Conservation (phyloP, 2,113 vertebrate species). For the Megaptera novaeangliae region DNA sequence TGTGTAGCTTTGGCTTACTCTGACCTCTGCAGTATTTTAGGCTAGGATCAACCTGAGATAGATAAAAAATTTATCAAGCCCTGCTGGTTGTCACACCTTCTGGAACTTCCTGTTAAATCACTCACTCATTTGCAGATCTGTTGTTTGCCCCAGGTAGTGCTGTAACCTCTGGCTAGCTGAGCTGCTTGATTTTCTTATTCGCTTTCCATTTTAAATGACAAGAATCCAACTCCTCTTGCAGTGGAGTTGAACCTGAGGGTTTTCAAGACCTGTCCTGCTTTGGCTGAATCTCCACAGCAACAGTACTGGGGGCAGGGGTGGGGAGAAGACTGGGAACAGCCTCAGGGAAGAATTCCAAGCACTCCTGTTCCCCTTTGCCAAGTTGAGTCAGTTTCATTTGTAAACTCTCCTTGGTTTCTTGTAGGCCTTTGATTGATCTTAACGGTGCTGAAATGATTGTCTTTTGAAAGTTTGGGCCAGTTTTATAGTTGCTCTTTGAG, state of each 20-base stretch:
- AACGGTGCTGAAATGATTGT: neutral
- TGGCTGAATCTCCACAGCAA: neutral
- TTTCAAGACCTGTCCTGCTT: neutral
- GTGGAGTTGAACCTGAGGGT: neutral
- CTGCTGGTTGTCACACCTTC: neutral
- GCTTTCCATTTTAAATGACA: neutral
- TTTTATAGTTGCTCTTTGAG: neutral
- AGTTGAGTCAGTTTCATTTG: neutral
- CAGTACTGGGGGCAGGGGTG: neutral
- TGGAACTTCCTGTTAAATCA: neutral
- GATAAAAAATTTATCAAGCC: neutral
- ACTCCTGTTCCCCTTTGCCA: neutral
- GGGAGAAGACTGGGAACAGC: too few species aligned
- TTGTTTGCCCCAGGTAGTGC: neutral
- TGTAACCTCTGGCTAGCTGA: neutral
- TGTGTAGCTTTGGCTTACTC: neutral
- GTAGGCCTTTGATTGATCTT: neutral
- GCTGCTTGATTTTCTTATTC: neutral
- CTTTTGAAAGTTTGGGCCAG: neutral
- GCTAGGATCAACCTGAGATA: neutral
- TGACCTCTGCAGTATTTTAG: neutral
- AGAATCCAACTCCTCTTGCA: neutral
- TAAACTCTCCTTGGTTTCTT: neutral
- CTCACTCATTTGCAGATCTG: neutral
- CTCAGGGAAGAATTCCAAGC: neutral